Evolutionary conservation across 2,888 invertebrate species (phyloP).

Genomic region (Ischnura elegans): DNA sequence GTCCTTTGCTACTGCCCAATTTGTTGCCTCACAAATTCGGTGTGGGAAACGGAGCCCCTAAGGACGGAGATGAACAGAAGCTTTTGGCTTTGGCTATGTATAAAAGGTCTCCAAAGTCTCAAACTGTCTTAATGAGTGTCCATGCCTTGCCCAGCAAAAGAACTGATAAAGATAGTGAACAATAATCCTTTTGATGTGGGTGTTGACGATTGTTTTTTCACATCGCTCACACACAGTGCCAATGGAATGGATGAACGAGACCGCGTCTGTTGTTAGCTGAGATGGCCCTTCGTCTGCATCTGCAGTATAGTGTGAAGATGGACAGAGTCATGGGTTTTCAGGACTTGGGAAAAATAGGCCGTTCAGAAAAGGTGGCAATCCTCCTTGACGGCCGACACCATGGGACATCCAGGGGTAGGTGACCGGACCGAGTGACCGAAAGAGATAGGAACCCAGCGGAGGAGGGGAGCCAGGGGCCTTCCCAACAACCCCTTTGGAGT

Average conservation of each 20-base stretch:
- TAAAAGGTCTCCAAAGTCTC: neutral
- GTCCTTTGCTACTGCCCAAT: neutral
- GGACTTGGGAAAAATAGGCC: slow-evolving; percentile 47
- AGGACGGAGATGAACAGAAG: neutral
- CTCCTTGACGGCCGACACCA: too few relatives aligned
- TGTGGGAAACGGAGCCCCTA: neutral
- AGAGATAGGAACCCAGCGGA: too few relatives aligned
- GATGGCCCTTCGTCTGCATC: slow-evolving; percentile 30
- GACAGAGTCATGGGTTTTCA: slow-evolving; percentile 42
- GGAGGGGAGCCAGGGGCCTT: too few relatives aligned
- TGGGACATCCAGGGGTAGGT: too few relatives aligned
- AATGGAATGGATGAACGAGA: slow-evolving; percentile 62
- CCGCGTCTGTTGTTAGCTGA: slow-evolving; percentile 63
- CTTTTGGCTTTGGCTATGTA: neutral
- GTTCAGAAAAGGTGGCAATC: slow-evolving; percentile 47
- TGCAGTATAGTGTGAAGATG: slow-evolving; percentile 37
- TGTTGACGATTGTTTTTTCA: slow-evolving; percentile 48
- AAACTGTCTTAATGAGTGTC: neutral
- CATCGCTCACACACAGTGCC: neutral
- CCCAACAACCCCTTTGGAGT: too few relatives aligned
- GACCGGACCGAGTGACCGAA: too few relatives aligned
- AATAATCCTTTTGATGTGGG: slow-evolving; percentile 26
- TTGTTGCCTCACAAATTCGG: neutral
- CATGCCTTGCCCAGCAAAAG: neutral
- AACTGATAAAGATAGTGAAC: slow-evolving; percentile 20